phyloP scores from a whole-genome alignment of 2,797 vertebrate species.

The Coccyzus lansbergi region DNA sequence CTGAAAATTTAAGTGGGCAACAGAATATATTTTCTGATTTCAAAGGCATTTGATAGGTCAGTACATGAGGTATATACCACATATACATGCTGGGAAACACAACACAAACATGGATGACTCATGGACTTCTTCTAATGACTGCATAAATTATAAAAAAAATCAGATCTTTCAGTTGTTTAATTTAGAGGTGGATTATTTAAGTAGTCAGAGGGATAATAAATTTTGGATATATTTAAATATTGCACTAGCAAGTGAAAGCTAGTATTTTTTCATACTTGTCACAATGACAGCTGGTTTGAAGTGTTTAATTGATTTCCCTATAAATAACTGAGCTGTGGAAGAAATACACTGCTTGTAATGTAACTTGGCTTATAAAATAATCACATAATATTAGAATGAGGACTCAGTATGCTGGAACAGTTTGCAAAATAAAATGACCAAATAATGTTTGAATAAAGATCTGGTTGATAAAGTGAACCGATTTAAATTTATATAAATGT shows the following conservation, averaged over 20 bases:
- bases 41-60: neutral
- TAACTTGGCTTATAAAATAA: neutral
- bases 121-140: neutral
- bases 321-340: slow-evolving; percentile 5
- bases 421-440: neutral
- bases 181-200: neutral
- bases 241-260: neutral
- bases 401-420: neutral
- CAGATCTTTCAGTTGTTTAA: neutral
- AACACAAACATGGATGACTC: neutral
- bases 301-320: neutral
- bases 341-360: neutral
- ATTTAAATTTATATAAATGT: neutral
- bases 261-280: neutral
- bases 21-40: neutral
- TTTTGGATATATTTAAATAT: neutral
- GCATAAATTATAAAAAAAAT: neutral
- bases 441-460: neutral
- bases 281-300: neutral
- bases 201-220: neutral
- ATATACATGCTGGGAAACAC: neutral
- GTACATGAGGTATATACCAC: neutral
- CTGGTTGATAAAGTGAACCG: neutral
- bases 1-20: neutral
- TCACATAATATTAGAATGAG: neutral